phyloP scores from a whole-genome alignment of 2,797 vertebrate species.

The Clamator glandarius region DNA sequence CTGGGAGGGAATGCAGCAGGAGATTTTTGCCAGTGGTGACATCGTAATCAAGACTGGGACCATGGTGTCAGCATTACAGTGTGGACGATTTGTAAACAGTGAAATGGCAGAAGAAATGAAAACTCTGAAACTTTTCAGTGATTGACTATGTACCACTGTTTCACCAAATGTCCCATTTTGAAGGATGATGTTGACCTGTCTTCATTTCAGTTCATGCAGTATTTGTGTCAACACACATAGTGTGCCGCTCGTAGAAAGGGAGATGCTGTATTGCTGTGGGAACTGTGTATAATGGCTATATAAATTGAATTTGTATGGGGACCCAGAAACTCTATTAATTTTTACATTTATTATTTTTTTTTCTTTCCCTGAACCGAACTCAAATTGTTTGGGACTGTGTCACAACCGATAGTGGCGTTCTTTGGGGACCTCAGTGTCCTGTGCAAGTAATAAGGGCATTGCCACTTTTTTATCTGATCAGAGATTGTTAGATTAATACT shows the following conservation, averaged over 20 bases:
- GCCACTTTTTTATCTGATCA: background rate
- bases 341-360: background rate
- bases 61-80: fast-evolving
- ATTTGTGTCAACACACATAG: background rate
- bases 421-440: background rate
- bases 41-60: fast-evolving
- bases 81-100: background rate
- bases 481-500: background rate
- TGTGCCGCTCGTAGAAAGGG: background rate
- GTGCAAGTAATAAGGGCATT: background rate
- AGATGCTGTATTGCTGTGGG: background rate
- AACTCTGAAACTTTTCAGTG: background rate
- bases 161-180: background rate
- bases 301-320: background rate
- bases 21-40: background rate
- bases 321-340: background rate
- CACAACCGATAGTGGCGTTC: background rate
- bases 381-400: background rate
- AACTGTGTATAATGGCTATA: background rate
- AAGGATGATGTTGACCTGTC: background rate
- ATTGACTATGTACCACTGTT: background rate
- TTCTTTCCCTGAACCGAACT: background rate
- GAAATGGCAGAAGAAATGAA: background rate
- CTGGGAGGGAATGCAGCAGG: background rate
- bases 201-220: background rate